Evolutionary conservation across 2,113 vertebrate species (phyloP).

Genomic region (Diphyllodes magnificus): DNA sequence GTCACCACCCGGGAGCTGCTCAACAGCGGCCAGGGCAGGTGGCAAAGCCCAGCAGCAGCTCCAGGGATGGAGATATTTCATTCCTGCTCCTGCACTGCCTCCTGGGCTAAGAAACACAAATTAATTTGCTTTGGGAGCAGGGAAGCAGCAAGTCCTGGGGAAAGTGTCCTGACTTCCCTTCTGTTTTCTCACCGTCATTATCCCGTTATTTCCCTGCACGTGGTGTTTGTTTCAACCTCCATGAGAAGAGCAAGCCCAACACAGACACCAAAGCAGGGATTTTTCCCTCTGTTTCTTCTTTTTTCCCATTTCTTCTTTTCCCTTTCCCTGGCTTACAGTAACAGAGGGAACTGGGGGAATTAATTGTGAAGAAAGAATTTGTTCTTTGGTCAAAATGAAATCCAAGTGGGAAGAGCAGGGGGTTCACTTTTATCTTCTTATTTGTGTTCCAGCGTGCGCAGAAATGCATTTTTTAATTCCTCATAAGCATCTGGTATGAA

Average conservation of each 20-base stretch:
- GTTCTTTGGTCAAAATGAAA: not conserved
- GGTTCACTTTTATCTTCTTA: not conserved
- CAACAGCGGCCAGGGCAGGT: not conserved
- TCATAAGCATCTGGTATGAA: not conserved
- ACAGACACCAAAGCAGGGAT: not conserved
- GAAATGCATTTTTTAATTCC: not conserved
- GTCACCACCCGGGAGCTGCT: not conserved
- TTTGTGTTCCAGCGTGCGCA: not conserved
- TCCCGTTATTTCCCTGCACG: not conserved
- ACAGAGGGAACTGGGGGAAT: not conserved
- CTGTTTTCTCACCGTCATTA: fast-evolving
- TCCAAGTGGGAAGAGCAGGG: not conserved
- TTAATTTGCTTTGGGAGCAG: not conserved
- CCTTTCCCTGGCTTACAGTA: not conserved
- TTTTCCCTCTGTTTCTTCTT: not conserved
- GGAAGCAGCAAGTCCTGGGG: not conserved
- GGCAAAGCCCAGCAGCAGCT: not conserved
- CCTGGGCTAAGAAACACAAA: not conserved
- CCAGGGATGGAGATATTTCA: not conserved
- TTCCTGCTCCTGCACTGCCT: not conserved
- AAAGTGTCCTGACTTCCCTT: not conserved
- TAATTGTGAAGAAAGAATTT: not conserved
- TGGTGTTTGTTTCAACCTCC: not conserved
- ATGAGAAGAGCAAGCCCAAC: not conserved
- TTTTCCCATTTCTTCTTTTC: not conserved